Evolutionary conservation across 2,888 invertebrate species (phyloP).

Genomic region (Lithophane ornitopus): DNA sequence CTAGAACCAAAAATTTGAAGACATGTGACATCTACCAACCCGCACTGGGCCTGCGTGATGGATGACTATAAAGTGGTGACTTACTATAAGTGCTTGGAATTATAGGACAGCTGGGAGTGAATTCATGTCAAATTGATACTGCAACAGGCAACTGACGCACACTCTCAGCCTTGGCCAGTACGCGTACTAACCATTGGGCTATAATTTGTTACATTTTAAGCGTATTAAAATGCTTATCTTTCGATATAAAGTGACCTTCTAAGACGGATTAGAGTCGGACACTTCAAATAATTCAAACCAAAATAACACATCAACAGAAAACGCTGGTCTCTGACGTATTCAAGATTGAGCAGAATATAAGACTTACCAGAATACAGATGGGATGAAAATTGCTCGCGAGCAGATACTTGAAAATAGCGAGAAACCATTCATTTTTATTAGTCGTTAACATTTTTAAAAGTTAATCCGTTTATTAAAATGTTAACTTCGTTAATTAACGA

Average conservation of each 20-base stretch:
- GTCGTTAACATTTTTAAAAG: too few species aligned
- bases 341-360: constrained; percentile 27
- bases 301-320: constrained; percentile 54
- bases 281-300: constrained; percentile 45
- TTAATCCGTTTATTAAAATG: too few species aligned
- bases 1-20: too few species aligned
- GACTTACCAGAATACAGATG: constrained; percentile 29
- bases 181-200: too few species aligned
- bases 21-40: too few species aligned
- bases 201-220: neutral
- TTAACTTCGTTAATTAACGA: too few species aligned
- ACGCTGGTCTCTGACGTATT: constrained; percentile 47
- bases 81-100: neutral
- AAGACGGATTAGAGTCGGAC: constrained; percentile 11
- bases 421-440: neutral
- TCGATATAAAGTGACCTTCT: neutral
- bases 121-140: neutral
- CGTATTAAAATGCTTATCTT: neutral
- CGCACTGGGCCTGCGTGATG: too few species aligned
- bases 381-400: constrained; percentile 14
- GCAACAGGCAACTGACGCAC: neutral
- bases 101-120: neutral
- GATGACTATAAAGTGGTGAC: too few species aligned
- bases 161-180: neutral
- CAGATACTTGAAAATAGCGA: neutral